Conservation (phyloP, 2,797 vertebrate genomes). For the Scolopax rusticola region DNA sequence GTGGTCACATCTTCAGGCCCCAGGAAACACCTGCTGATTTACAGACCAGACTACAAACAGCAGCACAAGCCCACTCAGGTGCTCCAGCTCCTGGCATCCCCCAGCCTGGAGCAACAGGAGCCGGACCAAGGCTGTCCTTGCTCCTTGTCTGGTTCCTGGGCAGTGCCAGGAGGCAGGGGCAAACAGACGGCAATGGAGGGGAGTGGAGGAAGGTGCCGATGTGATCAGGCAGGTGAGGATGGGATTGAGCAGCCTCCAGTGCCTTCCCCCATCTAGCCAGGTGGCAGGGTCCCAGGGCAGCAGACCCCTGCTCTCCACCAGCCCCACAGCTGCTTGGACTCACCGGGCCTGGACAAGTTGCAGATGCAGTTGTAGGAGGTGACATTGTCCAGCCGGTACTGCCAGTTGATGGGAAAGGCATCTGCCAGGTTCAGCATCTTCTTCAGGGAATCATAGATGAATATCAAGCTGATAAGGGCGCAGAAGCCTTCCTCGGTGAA, state of each 20-base stretch:
- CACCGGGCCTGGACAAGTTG: conserved; percentile 44
- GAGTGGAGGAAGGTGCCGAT: neutral
- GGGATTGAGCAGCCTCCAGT: neutral
- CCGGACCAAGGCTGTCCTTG: neutral
- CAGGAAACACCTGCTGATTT: neutral
- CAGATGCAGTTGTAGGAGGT: conserved; percentile 78
- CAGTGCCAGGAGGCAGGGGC: neutral
- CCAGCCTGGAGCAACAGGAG: neutral
- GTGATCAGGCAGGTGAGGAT: neutral
- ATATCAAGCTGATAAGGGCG: conserved; percentile 85
- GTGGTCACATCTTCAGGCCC: neutral
- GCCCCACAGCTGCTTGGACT: neutral
- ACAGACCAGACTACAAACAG: neutral
- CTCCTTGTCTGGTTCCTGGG: neutral
- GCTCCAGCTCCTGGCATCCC: neutral
- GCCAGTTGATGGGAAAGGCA: conserved; percentile 80
- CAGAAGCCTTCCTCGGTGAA: conserved; percentile 87
- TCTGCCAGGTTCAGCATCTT: conserved; percentile 82
- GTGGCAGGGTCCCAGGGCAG: neutral
- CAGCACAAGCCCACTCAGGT: neutral
- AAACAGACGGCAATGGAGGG: neutral
- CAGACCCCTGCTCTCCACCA: neutral
- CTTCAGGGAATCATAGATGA: conserved; percentile 82
- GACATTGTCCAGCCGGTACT: conserved; percentile 57
- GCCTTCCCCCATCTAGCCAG: neutral